A percentile compares a stretch with the other conserved stretches of the same genome.
Conservation (phyloP, 2,888 invertebrate genomes). For the Leptura quadrifasciata region DNA sequence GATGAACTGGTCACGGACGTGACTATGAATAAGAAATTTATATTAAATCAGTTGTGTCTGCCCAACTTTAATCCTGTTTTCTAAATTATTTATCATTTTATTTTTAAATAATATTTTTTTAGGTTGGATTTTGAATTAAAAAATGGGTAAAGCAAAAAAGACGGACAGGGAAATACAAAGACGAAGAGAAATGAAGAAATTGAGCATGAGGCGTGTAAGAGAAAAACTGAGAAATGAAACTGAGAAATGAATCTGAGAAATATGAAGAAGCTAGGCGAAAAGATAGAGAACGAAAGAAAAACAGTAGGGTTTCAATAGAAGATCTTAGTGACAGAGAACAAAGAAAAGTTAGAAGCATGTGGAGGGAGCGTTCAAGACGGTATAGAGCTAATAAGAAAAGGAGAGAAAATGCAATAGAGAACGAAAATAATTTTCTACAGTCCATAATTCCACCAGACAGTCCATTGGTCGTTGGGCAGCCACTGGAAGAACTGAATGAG, state of each 20-base stretch:
- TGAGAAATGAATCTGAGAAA: neutral
- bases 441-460: slow-evolving; percentile 34
- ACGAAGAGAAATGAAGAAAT: neutral
- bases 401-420: slow-evolving; percentile 23
- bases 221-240: neutral
- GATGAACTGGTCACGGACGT: neutral
- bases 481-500: slow-evolving; percentile 15
- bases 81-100: neutral
- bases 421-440: slow-evolving; percentile 25
- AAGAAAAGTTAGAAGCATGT: slow-evolving; percentile 15
- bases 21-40: neutral
- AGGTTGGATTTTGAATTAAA: neutral
- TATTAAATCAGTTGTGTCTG: neutral
- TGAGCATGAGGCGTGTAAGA: neutral
- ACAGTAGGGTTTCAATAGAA: neutral
- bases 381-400: slow-evolving; percentile 19
- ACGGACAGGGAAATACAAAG: neutral
- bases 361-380: slow-evolving; percentile 17
- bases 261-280: neutral
- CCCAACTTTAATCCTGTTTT: neutral
- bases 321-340: neutral
- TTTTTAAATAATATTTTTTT: neutral
- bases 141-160: neutral
- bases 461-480: slow-evolving; percentile 13
- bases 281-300: slow-evolving; percentile 7